Base-by-base conservation (phyloP, 2,797 vertebrate species). In the Bovichtus diacanthus region DNA sequence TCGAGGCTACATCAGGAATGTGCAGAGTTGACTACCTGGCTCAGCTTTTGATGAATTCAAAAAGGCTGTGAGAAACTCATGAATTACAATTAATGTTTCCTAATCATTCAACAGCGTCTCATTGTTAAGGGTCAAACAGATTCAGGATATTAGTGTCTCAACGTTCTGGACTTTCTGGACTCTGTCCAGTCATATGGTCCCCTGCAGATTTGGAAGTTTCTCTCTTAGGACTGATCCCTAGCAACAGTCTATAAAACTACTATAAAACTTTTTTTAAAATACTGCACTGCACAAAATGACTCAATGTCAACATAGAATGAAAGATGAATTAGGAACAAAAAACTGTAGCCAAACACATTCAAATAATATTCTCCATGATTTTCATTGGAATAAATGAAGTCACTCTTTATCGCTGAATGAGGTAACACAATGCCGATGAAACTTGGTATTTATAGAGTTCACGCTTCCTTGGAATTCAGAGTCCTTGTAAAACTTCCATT, bases 401-500 rank as follows among this genome's bases (percentile, higher is more conserved):
- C n/a, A n/a, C n/a, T n/a, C n/a, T n/a, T n/a, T n/a, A n/a, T n/a
- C n/a, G n/a, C n/a, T n/a, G n/a, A n/a, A n/a, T 34, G 8, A 9
- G 34, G n/a, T n/a, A n/a, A n/a, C n/a, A n/a, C n/a, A n/a, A n/a
- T n/a, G n/a, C n/a, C n/a, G n/a, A n/a, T 69, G 34, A 58, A 64
- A 23, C 16, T 44, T 55, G 16, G 29, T 67, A 73, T 86, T 85
- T 80, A 73, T 61, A 66, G 15, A 63, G 11, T 43, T 53, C 78
- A 69, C 38, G 58, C 38, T 76, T 73, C 62, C 21, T 46, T 76
- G 44, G 78, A 85, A 71, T 58, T 49, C 46, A 43, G 46, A 74
- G 7, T 31, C 21, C 74, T 63, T 50, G 50, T 72, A 79, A 84
- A 87, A 73, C 51, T 5, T 13, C 34, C 44, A 83, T 85, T 76